Percentiles rank a stretch among this genome's conserved stretches.
Conservation (phyloP, 2,113 vertebrate species). For the Trogon melanurus region DNA sequence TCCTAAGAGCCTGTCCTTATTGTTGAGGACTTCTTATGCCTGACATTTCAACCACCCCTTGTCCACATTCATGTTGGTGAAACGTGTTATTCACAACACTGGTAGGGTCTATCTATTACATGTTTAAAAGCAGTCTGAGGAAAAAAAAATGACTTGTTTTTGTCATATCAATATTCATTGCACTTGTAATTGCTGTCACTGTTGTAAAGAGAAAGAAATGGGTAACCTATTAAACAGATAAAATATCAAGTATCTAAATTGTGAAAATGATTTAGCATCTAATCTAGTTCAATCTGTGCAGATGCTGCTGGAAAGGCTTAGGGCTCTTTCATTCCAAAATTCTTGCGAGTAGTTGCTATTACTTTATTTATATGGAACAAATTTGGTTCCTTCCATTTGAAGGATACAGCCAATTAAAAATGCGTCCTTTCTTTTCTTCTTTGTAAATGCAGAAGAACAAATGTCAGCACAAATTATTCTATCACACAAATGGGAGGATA, state of each 20-base stretch:
- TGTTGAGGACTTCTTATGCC: background rate
- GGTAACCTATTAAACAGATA: constrained; percentile 14
- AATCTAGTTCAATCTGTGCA: constrained; percentile 28
- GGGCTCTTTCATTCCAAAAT: background rate
- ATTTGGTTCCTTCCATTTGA: background rate
- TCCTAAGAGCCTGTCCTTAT: background rate
- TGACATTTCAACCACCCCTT: constrained; percentile 2
- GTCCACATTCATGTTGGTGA: background rate
- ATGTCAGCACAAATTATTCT: background rate
- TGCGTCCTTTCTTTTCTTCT: background rate
- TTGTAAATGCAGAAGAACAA: background rate
- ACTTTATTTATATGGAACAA: background rate
- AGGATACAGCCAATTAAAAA: background rate
- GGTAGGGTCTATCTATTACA: background rate
- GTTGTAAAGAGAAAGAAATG: constrained; percentile 12
- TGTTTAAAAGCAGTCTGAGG: background rate
- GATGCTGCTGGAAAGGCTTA: constrained; percentile 8
- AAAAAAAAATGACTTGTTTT: background rate
- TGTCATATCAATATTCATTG: constrained; percentile 10
- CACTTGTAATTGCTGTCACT: background rate
- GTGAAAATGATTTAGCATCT: constrained; percentile 38
- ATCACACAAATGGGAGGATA: background rate
- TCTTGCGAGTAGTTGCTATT: background rate
- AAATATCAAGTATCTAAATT: constrained; percentile 36
- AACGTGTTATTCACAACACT: background rate